Evolutionary conservation across 2,888 invertebrate genomes (phyloP).

Genomic region (Lomographa bimaculata): DNA sequence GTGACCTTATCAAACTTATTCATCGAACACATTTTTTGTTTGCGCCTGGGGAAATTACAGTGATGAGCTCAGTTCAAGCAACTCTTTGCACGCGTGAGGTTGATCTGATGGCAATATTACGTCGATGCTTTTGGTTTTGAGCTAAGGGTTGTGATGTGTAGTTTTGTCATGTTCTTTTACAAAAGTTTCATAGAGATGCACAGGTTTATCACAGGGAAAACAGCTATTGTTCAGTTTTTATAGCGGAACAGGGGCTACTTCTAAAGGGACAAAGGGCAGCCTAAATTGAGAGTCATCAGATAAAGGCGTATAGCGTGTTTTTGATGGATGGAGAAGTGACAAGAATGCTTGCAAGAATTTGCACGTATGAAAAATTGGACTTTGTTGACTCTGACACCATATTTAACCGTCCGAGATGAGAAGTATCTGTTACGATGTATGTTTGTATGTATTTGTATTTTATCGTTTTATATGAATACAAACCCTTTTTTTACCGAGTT

Average conservation of each 20-base stretch:
- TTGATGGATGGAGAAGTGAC: conserved; percentile 8
- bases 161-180: conserved; percentile 1
- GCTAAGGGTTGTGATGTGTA: too few species aligned
- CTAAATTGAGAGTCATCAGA: conserved; percentile 1
- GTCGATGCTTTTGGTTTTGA: too few species aligned
- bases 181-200: conserved; percentile 3
- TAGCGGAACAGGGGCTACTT: conserved; percentile 2
- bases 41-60: conserved; percentile 46
- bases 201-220: conserved; percentile 2
- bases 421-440: too few species aligned
- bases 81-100: conserved; percentile 10
- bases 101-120: too few species aligned
- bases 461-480: too few species aligned
- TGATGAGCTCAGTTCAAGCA: conserved; percentile 21
- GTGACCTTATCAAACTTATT: conserved; percentile 14
- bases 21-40: conserved; percentile 29
- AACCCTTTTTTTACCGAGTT: too few species aligned
- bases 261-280: not conserved
- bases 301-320: not conserved
- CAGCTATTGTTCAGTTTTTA: conserved; percentile 6
- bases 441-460: too few species aligned
- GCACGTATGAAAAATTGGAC: too few species aligned
- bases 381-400: too few species aligned
- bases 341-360: too few species aligned
- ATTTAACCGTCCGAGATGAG: too few species aligned